Conservation (phyloP, 2,797 vertebrate species). For the Aphelocoma californica region DNA sequence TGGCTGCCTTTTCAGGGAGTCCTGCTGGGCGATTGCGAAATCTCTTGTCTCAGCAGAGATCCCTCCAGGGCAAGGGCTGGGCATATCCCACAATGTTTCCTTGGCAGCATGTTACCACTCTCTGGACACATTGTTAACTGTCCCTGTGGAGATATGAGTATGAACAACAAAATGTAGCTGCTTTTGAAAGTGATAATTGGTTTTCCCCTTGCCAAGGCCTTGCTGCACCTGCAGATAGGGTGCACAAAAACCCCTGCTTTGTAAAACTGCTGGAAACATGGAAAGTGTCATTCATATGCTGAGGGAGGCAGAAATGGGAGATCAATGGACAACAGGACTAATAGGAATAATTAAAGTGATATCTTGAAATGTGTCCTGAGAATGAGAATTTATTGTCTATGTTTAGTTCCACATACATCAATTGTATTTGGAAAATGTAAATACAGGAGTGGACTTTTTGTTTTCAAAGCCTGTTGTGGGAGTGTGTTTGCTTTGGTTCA, state of each 20-base stretch:
- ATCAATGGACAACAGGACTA: background rate
- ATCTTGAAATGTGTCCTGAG: slow-evolving; percentile 23
- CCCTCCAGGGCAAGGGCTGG: too few relatives aligned
- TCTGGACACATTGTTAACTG: background rate
- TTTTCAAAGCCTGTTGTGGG: slow-evolving; percentile 65
- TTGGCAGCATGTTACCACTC: too few relatives aligned
- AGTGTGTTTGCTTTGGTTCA: too few relatives aligned
- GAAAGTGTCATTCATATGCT: background rate
- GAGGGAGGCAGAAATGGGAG: background rate
- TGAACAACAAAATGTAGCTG: slow-evolving; percentile 16
- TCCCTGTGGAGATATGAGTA: background rate
- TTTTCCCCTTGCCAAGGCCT: slow-evolving; percentile 65
- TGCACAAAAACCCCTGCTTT: background rate
- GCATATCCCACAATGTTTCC: background rate
- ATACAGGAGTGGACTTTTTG: slow-evolving; percentile 68
- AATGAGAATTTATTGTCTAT: slow-evolving; percentile 73
- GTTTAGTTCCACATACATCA: slow-evolving; percentile 68
- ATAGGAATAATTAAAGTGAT: slow-evolving; percentile 15
- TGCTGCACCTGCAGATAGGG: slow-evolving; percentile 72
- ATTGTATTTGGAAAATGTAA: slow-evolving; percentile 15
- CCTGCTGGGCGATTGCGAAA: too few relatives aligned
- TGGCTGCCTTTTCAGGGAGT: too few relatives aligned
- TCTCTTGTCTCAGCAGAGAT: too few relatives aligned
- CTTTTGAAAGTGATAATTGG: slow-evolving; percentile 73
- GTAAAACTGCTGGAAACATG: background rate